Evolutionary conservation across 1,140 invertebrate species (phyloP), one percentile per base, ranked within the genome.

Genomic region (Drosophila virilis): DNA sequence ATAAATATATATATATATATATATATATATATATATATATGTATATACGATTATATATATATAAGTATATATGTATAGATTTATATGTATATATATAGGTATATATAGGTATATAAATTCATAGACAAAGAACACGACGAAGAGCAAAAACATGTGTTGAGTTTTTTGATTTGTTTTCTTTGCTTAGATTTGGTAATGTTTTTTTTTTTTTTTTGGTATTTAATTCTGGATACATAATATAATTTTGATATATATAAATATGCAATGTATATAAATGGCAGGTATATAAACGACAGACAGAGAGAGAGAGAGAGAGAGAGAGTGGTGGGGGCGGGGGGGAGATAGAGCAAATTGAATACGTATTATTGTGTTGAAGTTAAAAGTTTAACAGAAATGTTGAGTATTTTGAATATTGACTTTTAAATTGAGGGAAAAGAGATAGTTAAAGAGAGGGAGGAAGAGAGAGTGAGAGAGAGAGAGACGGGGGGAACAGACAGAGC

Each of bases 41-140:
- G 45, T 45, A 72, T 60, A 48, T 45, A 62, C 62, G 52, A 62
- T 69, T 65, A 76, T 38, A 15, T 67, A 62, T 77, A 64, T 57
- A 64, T 73, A 54, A 61, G 62, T 71, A 61, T 65, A 72, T 32
- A 58, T 71, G 74, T 71, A 78, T 77, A 73, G 52, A 75, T 65
- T 52, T 61, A 78, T 74, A 60, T 77, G 55, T 59, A 43, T 45
- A 37, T 48, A 68, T 59, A 71, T 80, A 71, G 69, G 66, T 73
- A 35, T 74, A 65, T 50, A 67, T 69, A 58, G 78, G 69, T 74
- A 55, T 81, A 79, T 69, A 85, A 91, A 90, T 91, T 91, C 90
- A 91, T 91, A 91, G 90, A 91, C 90, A 91, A 91, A 91, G 90
- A 91, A 91, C 90, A 91, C 90, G 90, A 91, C 90, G 90, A 91